Percentiles rank a stretch among this genome's conserved stretches.
Evolutionary conservation across 2,888 invertebrate genomes (phyloP).

Genomic region (Drosophila kanekoi): DNA sequence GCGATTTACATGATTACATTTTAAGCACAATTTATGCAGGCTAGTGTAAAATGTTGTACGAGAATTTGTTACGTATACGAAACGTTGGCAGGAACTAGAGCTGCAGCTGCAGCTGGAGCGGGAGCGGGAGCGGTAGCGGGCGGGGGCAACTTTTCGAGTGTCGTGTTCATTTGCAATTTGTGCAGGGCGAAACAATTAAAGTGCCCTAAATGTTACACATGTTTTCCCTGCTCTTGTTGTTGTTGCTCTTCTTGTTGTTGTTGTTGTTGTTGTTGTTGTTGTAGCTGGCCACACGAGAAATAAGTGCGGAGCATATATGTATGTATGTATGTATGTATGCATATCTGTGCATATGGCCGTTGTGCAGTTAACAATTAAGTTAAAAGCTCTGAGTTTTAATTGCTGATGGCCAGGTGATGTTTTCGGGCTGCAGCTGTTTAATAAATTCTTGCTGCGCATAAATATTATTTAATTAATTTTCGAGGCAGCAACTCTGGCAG

Average conservation of each 20-base stretch:
- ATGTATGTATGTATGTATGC: too few relatives aligned
- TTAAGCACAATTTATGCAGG: constrained; percentile 72
- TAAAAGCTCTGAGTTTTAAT: constrained; percentile 69
- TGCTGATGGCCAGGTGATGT: constrained; percentile 33
- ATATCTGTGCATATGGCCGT: background rate
- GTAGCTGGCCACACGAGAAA: constrained; percentile 3
- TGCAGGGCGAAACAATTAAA: constrained; percentile 73
- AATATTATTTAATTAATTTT: constrained; percentile 77
- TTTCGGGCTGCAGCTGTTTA: constrained; percentile 24
- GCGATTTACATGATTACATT: constrained; percentile 77
- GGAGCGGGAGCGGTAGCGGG: too few relatives aligned
- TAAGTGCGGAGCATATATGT: background rate
- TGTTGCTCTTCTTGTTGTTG: constrained; percentile 21
- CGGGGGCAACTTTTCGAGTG: constrained; percentile 65
- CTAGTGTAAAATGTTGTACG: constrained; percentile 60
- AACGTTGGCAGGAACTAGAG: constrained; percentile 32
- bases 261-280: constrained; percentile 23
- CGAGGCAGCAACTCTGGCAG: constrained; percentile 20
- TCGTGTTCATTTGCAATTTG: constrained; percentile 81
- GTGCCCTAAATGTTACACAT: constrained; percentile 61
- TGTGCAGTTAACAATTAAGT: constrained; percentile 74
- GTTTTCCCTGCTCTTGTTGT: constrained; percentile 23
- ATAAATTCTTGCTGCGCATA: constrained; percentile 66
- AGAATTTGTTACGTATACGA: constrained; percentile 67
- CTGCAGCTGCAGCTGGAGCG: too few relatives aligned